phyloP scores from a whole-genome alignment of 2,113 vertebrate genomes.

The Odocoileus hemionus region DNA sequence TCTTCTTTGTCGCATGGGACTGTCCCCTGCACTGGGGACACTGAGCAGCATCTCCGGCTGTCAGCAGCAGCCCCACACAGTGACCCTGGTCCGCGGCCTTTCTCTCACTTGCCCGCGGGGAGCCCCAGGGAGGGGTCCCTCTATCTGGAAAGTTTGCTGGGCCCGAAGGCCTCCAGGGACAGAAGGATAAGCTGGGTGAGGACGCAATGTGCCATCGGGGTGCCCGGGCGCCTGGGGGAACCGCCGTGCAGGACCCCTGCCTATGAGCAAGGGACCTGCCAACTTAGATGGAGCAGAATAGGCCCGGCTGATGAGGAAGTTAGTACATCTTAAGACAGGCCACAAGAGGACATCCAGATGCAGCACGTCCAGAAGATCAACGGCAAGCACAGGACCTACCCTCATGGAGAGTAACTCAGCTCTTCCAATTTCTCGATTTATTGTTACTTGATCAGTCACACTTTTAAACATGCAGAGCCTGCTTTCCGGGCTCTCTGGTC shows the following conservation, averaged over 20 bases:
- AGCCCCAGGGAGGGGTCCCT: not conserved
- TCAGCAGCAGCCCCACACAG: too few relatives aligned
- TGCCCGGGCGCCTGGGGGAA: not conserved
- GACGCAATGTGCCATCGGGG: not conserved
- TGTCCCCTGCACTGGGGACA: fast-evolving
- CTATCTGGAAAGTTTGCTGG: not conserved
- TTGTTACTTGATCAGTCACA: too few relatives aligned
- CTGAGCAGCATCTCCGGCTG: fast-evolving
- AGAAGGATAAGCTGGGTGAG: fast-evolving
- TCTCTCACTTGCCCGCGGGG: not conserved
- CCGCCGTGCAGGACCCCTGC: fast-evolving
- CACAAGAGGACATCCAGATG: not conserved
- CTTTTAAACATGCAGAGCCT: not conserved
- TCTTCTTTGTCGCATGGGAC: fast-evolving
- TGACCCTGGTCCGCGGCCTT: fast-evolving
- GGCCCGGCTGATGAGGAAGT: not conserved
- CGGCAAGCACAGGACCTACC: fast-evolving
- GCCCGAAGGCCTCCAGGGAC: not conserved
- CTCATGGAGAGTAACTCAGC: fast-evolving
- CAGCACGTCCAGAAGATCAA: not conserved
- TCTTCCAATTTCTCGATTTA: not conserved
- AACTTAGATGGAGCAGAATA: not conserved
- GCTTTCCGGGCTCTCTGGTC: not conserved
- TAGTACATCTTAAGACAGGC: not conserved
- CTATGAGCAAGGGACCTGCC: fast-evolving